Percentiles rank a stretch among this genome's conserved stretches.
These are phyloP conservation scores for Thalassophryne amazonica DNA, from an alignment of 2,797 vertebrate species.

Conservation along the genomic window DNA sequence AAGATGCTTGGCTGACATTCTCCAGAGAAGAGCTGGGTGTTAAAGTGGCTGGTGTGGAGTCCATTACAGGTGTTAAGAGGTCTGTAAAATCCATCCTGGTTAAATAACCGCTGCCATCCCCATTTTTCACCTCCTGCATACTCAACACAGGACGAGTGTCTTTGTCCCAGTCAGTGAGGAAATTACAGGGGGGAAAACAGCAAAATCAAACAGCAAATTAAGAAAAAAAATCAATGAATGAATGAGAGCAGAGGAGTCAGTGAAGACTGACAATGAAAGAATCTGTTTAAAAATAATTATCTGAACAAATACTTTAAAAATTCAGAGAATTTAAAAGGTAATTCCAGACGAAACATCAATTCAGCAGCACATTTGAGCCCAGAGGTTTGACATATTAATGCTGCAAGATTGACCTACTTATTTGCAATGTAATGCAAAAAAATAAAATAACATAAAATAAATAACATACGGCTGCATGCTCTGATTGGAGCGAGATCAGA, in stretches of 20 bases:
- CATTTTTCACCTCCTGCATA: not conserved
- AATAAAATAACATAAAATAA: not conserved
- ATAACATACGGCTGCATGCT: not conserved
- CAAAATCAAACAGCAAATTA: too few relatives aligned
- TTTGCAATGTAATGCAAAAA: slow-evolving; percentile 6
- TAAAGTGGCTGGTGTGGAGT: slow-evolving; percentile 24
- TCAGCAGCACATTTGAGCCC: slow-evolving; percentile 2
- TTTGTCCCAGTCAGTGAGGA: not conserved
- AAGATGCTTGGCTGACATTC: slow-evolving; percentile 25
- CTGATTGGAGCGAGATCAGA: slow-evolving; percentile 21
- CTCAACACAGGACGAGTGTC: not conserved
- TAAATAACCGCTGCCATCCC: slow-evolving; percentile 14
- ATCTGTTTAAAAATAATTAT: not conserved
- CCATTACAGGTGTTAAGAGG: slow-evolving; percentile 17
- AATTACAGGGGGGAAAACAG: not conserved
- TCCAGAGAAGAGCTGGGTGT: slow-evolving; percentile 50
- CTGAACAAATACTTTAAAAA: too few relatives aligned
- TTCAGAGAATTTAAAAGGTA: slow-evolving; percentile 9
- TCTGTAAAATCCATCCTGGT: slow-evolving; percentile 63
- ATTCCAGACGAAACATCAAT: slow-evolving; percentile 15
- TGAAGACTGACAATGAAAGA: not conserved
- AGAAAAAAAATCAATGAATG: not conserved
- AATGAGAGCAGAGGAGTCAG: not conserved
- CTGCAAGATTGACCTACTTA: slow-evolving; percentile 19
- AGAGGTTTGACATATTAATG: not conserved